Evolutionary conservation across 2,888 invertebrate species (phyloP).

Genomic region (Cryptosula pallasiana): DNA sequence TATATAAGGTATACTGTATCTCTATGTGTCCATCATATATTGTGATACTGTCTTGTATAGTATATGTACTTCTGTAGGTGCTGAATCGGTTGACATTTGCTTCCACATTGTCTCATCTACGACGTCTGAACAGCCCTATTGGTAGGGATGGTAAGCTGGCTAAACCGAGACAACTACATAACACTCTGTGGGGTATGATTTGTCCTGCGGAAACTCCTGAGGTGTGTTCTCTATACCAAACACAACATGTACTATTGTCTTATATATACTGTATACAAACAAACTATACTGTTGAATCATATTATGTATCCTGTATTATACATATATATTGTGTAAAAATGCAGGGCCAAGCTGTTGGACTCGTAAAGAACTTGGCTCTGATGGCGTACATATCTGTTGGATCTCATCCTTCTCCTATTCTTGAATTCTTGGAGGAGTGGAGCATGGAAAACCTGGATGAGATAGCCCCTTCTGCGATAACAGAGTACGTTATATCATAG

Average conservation of each 20-base stretch:
- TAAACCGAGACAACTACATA: constrained; percentile 96
- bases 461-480: constrained; percentile 97
- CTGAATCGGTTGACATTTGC: constrained; percentile 96
- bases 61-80: constrained; percentile 67
- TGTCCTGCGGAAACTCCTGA: constrained; percentile 99
- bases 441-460: constrained; percentile 99
- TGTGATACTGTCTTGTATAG: neutral
- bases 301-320: too few relatives aligned
- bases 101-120: constrained; percentile 93
- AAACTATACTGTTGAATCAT: too few relatives aligned
- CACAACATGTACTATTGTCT: too few relatives aligned
- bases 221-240: too few relatives aligned
- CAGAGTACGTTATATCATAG: constrained; percentile 65
- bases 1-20: too few relatives aligned
- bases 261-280: too few relatives aligned
- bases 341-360: constrained; percentile 62
- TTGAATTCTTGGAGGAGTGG: constrained; percentile 99
- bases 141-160: constrained; percentile 98
- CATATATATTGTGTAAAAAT: too few relatives aligned
- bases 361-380: constrained; percentile 96
- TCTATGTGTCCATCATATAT: neutral
- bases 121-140: constrained; percentile 97
- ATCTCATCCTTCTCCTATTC: constrained; percentile 95
- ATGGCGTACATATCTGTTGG: constrained; percentile 99
- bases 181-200: constrained; percentile 99